phyloP scores from a whole-genome alignment of 2,888 invertebrate genomes.

The Polylopha cassiicola region DNA sequence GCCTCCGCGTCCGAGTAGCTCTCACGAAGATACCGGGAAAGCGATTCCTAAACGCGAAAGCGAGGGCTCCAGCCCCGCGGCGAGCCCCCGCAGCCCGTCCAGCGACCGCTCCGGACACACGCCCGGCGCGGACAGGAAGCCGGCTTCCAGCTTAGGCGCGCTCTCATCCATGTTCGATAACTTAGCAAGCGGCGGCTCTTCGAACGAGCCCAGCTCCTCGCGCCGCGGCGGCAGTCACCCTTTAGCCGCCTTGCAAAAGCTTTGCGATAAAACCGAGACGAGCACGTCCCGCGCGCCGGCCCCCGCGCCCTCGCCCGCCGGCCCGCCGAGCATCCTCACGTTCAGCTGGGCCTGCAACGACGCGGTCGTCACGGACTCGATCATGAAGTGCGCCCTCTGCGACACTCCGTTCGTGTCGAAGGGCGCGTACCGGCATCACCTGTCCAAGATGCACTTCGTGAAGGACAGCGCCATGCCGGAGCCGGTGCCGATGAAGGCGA shows the following conservation, averaged over 20 bases:
- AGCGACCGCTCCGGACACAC: slow-evolving; percentile 86
- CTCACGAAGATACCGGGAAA: slow-evolving; percentile 58
- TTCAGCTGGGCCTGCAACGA: slow-evolving; percentile 97
- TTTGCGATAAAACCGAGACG: slow-evolving; percentile 96
- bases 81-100: slow-evolving; percentile 85
- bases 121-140: slow-evolving; percentile 80
- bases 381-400: slow-evolving; percentile 96
- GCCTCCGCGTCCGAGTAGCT: slow-evolving; percentile 61
- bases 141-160: slow-evolving; percentile 85
- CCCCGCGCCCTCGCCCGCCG: slow-evolving; percentile 77
- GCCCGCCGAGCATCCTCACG: slow-evolving; percentile 89
- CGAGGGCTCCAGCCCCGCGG: slow-evolving; percentile 73
- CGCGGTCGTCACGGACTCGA: slow-evolving; percentile 91
- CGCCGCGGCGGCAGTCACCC: slow-evolving; percentile 90
- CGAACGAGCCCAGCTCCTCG: slow-evolving; percentile 73
- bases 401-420: slow-evolving; percentile 97
- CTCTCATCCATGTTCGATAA: slow-evolving; percentile 94
- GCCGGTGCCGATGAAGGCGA: slow-evolving; percentile 80
- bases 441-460: slow-evolving; percentile 96
- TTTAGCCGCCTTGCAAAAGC: slow-evolving; percentile 94
- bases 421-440: slow-evolving; percentile 96
- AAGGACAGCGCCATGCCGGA: slow-evolving; percentile 93
- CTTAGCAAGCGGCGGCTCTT: slow-evolving; percentile 79
- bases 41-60: slow-evolving; percentile 72
- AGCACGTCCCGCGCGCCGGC: slow-evolving; percentile 78